Conservation (phyloP, 1,140 invertebrate genomes). For the Zelostemma sp. region DNA sequence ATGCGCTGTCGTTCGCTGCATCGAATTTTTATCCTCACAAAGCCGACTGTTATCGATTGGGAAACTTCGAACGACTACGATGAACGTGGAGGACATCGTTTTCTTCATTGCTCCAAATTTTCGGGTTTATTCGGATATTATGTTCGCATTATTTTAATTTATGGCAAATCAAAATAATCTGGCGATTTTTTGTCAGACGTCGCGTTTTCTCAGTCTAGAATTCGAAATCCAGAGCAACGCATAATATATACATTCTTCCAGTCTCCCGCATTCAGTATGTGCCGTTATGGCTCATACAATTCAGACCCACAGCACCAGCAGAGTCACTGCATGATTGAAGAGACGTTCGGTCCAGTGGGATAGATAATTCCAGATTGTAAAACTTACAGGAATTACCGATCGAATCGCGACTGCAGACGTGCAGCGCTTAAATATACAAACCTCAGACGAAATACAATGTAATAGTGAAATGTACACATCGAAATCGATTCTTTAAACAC, state of each 20-base stretch:
- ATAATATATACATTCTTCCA: conserved; percentile 39
- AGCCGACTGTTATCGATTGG: too few species aligned
- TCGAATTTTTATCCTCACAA: not conserved
- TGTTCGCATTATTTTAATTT: too few species aligned
- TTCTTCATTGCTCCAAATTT: not conserved
- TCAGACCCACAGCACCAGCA: conserved; percentile 14
- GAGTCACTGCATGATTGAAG: conserved; percentile 41
- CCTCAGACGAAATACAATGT: conserved; percentile 12
- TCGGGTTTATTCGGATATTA: too few species aligned
- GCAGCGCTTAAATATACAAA: conserved; percentile 15
- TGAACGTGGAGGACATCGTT: not conserved
- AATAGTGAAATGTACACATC: too few species aligned
- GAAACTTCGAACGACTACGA: too few species aligned
- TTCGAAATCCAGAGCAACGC: too few species aligned
- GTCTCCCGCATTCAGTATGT: conserved; percentile 38
- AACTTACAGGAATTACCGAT: conserved; percentile 35
- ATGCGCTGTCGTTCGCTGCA: not conserved
- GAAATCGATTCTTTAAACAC: too few species aligned
- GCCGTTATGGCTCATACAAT: conserved; percentile 46
- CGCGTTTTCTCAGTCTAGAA: too few species aligned
- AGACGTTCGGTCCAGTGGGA: conserved; percentile 14
- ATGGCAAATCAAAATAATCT: too few species aligned
- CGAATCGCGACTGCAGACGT: conserved; percentile 18
- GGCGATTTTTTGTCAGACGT: too few species aligned
- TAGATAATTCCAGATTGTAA: conserved; percentile 42